These are phyloP conservation scores for Nixonia krombeini DNA, from an alignment of 1,140 invertebrate species.

Conservation along the genomic window DNA sequence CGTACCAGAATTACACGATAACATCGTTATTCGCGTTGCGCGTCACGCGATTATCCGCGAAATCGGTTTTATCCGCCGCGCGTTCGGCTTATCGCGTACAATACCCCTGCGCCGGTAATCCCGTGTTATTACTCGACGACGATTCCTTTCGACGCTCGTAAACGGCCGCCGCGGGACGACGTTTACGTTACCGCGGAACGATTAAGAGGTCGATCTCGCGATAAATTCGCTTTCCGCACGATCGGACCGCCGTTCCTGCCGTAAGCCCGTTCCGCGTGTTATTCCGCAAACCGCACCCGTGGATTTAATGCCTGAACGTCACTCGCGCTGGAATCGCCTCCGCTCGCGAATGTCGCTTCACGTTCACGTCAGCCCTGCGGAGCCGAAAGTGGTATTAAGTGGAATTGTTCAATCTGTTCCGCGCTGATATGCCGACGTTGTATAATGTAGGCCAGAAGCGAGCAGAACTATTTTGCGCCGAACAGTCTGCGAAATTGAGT, in stretches of 20 bases:
- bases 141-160: conserved; percentile 14
- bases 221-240: conserved; percentile 48
- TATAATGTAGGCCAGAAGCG: too few species aligned
- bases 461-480: too few species aligned
- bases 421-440: too few species aligned
- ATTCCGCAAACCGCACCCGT: conserved; percentile 42
- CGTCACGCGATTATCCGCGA: conserved; percentile 4
- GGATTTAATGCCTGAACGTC: too few species aligned
- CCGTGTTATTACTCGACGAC: conserved; percentile 10
- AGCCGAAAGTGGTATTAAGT: too few species aligned
- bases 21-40: too few species aligned
- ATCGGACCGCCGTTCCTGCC: conserved; percentile 12
- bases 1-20: too few species aligned
- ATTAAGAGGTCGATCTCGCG: conserved; percentile 50
- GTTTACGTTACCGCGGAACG: conserved; percentile 16
- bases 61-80: conserved; percentile 15
- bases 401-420: too few species aligned
- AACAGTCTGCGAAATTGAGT: too few species aligned
- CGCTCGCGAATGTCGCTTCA: too few species aligned
- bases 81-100: conserved; percentile 17
- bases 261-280: conserved; percentile 42
- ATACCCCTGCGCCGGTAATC: conserved; percentile 17
- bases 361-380: too few species aligned
- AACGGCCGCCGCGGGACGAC: conserved; percentile 15
- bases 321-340: too few species aligned